phyloP scores from a whole-genome alignment of 2,888 invertebrate genomes.

The Leuctra nigra region DNA sequence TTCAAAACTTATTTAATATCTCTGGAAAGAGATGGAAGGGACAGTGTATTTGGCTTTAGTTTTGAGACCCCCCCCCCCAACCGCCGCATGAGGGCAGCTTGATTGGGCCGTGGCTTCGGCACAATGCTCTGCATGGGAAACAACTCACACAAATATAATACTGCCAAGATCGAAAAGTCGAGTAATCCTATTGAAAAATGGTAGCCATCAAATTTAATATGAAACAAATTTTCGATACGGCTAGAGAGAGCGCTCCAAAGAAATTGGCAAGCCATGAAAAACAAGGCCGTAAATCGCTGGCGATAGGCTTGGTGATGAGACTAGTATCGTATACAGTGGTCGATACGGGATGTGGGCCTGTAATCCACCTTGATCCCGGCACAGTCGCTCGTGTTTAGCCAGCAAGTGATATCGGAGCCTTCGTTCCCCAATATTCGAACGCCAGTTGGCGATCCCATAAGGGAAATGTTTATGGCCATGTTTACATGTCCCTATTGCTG shows the following conservation, averaged over 20 bases:
- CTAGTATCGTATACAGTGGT: constrained; percentile 14
- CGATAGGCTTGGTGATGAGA: constrained; percentile 1
- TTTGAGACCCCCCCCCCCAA: no score
- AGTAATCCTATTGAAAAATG: constrained; percentile 10
- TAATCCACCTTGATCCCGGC: constrained; percentile 15
- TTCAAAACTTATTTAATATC: constrained; percentile 9
- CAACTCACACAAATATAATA: neutral
- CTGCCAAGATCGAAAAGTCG: neutral
- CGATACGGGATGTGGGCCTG: constrained; percentile 2
- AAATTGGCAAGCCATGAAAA: constrained; percentile 11
- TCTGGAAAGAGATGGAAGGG: neutral
- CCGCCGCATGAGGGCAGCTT: no score
- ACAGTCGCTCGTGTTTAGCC: constrained; percentile 7
- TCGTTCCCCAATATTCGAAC: constrained; percentile 2
- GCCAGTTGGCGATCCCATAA: constrained; percentile 1
- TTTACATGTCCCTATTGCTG: constrained; percentile 15
- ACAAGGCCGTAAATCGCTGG: constrained; percentile 5
- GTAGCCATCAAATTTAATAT: constrained; percentile 12
- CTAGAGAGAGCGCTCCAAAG: neutral
- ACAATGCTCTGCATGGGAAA: neutral
- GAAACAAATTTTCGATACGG: constrained; percentile 10
- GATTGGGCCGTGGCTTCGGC: neutral
- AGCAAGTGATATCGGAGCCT: constrained; percentile 5
- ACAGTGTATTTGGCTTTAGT: neutral
- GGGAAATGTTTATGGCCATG: constrained; percentile 20